phyloP scores from a whole-genome alignment of 2,113 vertebrate species.

The Myrmecobius fasciatus region DNA sequence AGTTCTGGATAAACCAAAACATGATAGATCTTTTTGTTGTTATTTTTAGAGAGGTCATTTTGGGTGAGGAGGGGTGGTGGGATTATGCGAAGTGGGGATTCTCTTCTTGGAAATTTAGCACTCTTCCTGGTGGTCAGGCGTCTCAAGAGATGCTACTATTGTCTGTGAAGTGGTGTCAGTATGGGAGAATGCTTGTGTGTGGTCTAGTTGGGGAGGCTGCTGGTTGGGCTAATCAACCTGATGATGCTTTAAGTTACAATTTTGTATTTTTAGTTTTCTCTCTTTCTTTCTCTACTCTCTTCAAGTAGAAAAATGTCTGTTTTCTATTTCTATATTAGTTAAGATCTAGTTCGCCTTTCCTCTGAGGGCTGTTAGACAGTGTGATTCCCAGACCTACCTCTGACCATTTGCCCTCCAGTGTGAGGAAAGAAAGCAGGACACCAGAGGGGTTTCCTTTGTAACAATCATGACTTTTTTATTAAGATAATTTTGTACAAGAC shows the following conservation, averaged over 20 bases:
- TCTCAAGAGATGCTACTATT: background rate
- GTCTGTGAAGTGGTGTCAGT: background rate
- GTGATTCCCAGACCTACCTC: background rate
- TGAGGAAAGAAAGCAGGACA: slow-evolving; percentile 59
- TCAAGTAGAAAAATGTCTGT: background rate
- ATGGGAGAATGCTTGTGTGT: background rate
- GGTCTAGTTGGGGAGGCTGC: background rate
- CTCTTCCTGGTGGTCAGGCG: background rate
- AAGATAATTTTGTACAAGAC: slow-evolving; percentile 90
- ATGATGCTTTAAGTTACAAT: background rate
- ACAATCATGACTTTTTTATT: slow-evolving; percentile 93
- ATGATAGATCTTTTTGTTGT: background rate
- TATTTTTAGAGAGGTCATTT: background rate
- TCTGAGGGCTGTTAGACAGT: background rate
- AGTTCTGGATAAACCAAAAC: background rate
- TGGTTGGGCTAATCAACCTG: background rate
- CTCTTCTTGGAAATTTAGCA: background rate
- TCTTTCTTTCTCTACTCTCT: background rate
- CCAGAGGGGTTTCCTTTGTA: slow-evolving; percentile 81
- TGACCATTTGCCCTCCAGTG: background rate
- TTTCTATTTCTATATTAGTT: background rate
- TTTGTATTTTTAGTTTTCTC: background rate
- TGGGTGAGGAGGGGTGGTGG: background rate
- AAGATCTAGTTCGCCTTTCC: background rate
- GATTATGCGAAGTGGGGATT: background rate